phyloP scores from a whole-genome alignment of 2,113 vertebrate species.

The Dromiciops gliroides region DNA sequence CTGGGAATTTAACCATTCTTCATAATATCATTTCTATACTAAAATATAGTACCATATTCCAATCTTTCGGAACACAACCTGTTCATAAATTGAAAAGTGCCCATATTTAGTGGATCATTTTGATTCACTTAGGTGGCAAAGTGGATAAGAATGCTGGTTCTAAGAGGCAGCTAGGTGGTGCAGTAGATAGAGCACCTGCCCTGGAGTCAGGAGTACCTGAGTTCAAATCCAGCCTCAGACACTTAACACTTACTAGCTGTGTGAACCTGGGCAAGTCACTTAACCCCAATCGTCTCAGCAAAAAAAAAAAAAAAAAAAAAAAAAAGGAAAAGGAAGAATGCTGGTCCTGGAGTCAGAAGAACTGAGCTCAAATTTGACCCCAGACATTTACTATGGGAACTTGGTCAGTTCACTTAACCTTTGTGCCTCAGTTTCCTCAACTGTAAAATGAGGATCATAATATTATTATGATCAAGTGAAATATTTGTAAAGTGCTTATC shows the following conservation, averaged over 20 bases:
- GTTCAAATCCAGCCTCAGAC: too few relatives aligned
- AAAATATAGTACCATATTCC: background rate
- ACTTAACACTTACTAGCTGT: too few relatives aligned
- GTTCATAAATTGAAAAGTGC: background rate
- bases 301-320: too few relatives aligned
- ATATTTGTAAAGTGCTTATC: background rate
- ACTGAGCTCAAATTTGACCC: background rate
- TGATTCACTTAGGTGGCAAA: background rate
- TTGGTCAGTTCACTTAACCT: background rate
- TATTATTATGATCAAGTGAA: background rate
- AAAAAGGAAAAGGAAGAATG: too few relatives aligned
- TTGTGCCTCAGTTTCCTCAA: background rate
- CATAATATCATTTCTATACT: too few relatives aligned
- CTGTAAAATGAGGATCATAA: background rate
- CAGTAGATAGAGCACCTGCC: too few relatives aligned
- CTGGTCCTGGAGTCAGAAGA: background rate
- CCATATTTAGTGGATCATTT: background rate
- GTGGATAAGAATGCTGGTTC: too few relatives aligned
- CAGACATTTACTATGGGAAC: background rate
- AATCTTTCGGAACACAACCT: background rate
- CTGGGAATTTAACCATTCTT: too few relatives aligned
- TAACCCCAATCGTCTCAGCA: too few relatives aligned
- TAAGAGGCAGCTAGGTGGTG: too few relatives aligned
- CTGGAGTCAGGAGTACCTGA: too few relatives aligned
- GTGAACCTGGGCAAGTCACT: too few relatives aligned